Conservation (phyloP, 2,888 invertebrate species). For the Theodoxus fluviatilis region DNA sequence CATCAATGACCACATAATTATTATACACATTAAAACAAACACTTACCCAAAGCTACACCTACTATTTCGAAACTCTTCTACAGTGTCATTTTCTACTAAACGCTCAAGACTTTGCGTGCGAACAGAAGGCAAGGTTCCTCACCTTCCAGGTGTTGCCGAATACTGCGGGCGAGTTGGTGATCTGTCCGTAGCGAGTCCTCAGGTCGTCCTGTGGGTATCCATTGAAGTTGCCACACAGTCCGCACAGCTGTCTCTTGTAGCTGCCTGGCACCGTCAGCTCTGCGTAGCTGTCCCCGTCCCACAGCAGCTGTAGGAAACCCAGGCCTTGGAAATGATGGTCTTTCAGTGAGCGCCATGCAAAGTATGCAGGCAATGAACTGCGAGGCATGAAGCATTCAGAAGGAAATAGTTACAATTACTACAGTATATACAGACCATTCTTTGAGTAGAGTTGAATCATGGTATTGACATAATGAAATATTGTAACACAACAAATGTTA, state of each 20-base stretch:
- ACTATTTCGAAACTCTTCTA: not conserved
- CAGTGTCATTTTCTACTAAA: too few species aligned
- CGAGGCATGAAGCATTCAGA: too few species aligned
- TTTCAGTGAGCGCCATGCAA: too few species aligned
- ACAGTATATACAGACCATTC: too few species aligned
- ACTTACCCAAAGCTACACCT: not conserved
- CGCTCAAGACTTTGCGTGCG: too few species aligned
- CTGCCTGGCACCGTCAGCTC: conserved; percentile 50
- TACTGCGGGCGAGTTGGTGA: conserved; percentile 53
- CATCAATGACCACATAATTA: not conserved
- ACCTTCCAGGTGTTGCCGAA: conserved; percentile 63
- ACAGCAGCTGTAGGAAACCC: conserved; percentile 43
- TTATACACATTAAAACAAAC: not conserved
- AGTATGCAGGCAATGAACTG: too few species aligned
- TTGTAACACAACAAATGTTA: too few species aligned
- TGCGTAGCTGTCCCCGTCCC: conserved; percentile 57
- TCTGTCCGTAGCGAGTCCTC: conserved; percentile 45
- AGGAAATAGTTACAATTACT: too few species aligned
- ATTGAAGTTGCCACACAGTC: conserved; percentile 62
- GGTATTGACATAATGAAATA: too few species aligned
- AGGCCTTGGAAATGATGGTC: not conserved
- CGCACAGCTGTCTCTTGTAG: conserved; percentile 53
- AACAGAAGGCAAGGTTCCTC: conserved; percentile 5
- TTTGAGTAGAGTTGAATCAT: too few species aligned
- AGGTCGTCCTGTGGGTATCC: conserved; percentile 57